A percentile compares a stretch with the other conserved stretches of the same genome.
Conservation (phyloP, 2,797 vertebrate genomes). For the Tachyglossus aculeatus region DNA sequence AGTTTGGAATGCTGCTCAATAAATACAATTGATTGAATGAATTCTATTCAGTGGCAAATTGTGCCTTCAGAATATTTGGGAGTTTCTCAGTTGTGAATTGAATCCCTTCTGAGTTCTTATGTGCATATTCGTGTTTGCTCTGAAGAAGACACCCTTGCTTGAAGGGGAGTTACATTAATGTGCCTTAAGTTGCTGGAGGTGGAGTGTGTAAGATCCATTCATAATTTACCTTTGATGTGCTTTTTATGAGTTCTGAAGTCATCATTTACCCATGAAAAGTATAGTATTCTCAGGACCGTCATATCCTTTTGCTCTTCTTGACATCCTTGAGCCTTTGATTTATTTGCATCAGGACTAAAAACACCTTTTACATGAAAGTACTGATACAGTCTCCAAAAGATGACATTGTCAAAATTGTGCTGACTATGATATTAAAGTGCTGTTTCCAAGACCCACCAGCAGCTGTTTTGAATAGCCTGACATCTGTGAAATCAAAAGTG, state of each 20-base stretch:
- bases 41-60: background rate
- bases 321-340: too few relatives aligned
- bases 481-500: slow-evolving; percentile 69
- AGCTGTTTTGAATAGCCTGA: slow-evolving; percentile 62
- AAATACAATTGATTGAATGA: too few relatives aligned
- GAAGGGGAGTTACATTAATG: background rate
- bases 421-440: slow-evolving; percentile 43
- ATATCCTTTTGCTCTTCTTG: slow-evolving; percentile 51
- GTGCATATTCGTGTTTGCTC: too few relatives aligned
- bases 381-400: slow-evolving; percentile 57
- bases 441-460: slow-evolving; percentile 23
- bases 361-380: slow-evolving; percentile 2
- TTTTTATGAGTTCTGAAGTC: slow-evolving; percentile 47
- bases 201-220: slow-evolving; percentile 42
- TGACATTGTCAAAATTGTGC: slow-evolving; percentile 33
- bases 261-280: slow-evolving; percentile 50
- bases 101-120: background rate
- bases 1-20: too few relatives aligned
- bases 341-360: slow-evolving; percentile 41
- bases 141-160: background rate
- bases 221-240: slow-evolving; percentile 48
- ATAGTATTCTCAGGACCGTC: slow-evolving; percentile 30
- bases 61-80: background rate
- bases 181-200: slow-evolving; percentile 45
- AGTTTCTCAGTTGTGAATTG: background rate